Evolutionary conservation across 2,888 invertebrate genomes (phyloP), one percentile per base, ranked within the genome.

Genomic region (Gisinianus flammeolus): DNA sequence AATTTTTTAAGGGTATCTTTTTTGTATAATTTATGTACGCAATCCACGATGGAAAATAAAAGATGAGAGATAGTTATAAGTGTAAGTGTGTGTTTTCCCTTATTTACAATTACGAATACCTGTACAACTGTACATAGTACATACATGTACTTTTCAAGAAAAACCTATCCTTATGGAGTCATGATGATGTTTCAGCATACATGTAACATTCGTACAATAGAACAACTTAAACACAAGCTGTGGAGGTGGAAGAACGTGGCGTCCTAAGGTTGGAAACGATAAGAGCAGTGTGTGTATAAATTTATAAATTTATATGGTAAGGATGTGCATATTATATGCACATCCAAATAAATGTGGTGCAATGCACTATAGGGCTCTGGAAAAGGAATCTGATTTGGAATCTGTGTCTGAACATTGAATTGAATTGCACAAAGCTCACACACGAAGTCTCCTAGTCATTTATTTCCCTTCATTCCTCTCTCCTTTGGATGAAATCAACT

Each of bases 401-500:
- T 64, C 3, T 58, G 58, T 24, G 1, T 22, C 58, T 58, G 58
- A 44, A 44, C 44, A 44, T 44, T 44, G 24, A 24, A 35, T 6
- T 66, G 30, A 2, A 44, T 22, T 24, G 12, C 44, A 35, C 19
- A 62, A 26, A 68, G 44, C 68, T 22, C 68, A 68, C 68, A 68
- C 68, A 68, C 68, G 44, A 68, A 35, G 68, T 68, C 19, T 44
- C 68, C 44, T 56, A 33, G 28, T 54, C 71, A 71, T 71, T 71
- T 69, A 28, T 69, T 22, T 30, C 26, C 24, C 26, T 71, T 71
- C 54, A 52, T 22, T 31, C 56, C 52, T 24, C 10, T 54, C 28
- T 30, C 8, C 72, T 31, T 72, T 56, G 31, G 54, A 72, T 31
- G 58, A 72, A 72, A 72, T 58, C 72, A 73, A 73, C 62, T 73